Conservation (phyloP, 2,888 invertebrate genomes). For the Scaptomyza parva region DNA sequence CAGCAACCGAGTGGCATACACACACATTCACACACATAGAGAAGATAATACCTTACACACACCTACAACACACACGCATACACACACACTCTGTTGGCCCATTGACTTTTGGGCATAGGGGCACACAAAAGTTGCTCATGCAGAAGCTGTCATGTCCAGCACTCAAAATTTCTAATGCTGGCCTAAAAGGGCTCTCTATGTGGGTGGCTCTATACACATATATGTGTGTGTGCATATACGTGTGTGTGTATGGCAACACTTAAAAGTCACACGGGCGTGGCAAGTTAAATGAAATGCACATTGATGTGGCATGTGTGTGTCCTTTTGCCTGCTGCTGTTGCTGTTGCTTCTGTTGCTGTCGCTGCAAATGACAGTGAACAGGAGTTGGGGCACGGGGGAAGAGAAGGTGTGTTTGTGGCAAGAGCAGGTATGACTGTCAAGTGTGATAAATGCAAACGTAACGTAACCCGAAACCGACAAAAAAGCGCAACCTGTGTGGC, state of each 20-base stretch:
- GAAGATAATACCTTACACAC: constrained; percentile 79
- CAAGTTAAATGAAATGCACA: constrained; percentile 81
- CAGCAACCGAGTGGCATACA: constrained; percentile 42
- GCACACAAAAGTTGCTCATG: constrained; percentile 72
- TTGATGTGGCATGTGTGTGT: constrained; percentile 74
- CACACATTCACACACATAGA: constrained; percentile 50
- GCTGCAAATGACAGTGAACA: constrained; percentile 47
- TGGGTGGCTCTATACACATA: constrained; percentile 9
- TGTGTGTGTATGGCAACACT: constrained; percentile 64
- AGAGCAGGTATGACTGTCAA: constrained; percentile 43
- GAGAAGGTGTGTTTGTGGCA: constrained; percentile 1
- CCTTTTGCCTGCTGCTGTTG: constrained; percentile 43
- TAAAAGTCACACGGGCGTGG: constrained; percentile 79
- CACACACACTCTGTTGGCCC: constrained; percentile 57
- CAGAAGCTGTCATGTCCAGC: constrained; percentile 83
- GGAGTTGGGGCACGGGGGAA: not conserved
- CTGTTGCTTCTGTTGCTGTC: no score
- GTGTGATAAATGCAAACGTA: constrained; percentile 59
- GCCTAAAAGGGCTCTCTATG: constrained; percentile 36
- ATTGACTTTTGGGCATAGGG: constrained; percentile 67
- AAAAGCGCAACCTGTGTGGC: constrained; percentile 53
- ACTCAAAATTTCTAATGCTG: constrained; percentile 69
- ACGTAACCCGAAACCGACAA: constrained; percentile 8
- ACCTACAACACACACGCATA: constrained; percentile 62
- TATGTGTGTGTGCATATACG: constrained; percentile 22